Percentiles rank a stretch among this genome's conserved stretches.
Conservation (phyloP, 64 coral and sea anemone genomes). For the Astreopora myriophthalma region DNA sequence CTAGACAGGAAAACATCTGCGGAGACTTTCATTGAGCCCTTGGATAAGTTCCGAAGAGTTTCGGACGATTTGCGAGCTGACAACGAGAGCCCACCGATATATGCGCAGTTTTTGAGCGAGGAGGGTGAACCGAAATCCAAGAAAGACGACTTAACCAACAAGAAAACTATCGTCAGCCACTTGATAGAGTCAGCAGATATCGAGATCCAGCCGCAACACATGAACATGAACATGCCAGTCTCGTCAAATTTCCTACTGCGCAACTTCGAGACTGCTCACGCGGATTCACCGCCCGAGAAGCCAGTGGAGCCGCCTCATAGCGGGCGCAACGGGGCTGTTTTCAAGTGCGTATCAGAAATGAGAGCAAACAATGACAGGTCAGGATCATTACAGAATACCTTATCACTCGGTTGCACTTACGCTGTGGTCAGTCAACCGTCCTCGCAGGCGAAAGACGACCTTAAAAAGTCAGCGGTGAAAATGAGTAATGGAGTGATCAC, state of each 20-base stretch:
- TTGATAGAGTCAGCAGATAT: neutral
- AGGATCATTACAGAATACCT: slow-evolving; percentile 32
- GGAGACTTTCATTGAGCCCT: neutral
- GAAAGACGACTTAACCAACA: neutral
- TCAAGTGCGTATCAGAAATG: slow-evolving; percentile 10
- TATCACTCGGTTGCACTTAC: slow-evolving; percentile 61
- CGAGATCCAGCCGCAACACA: neutral
- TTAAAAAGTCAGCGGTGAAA: neutral
- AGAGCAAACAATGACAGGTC: slow-evolving; percentile 44
- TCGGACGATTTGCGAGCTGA: neutral
- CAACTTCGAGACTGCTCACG: neutral
- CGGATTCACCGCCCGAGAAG: neutral
- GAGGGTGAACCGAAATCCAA: neutral
- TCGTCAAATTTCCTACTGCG: slow-evolving; percentile 5
- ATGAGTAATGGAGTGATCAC: slow-evolving; percentile 5
- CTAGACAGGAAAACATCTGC: neutral
- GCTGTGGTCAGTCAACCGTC: slow-evolving; percentile 53
- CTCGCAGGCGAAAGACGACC: neutral
- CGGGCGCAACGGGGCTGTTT: neutral
- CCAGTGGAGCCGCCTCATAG: neutral
- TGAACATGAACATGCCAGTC: neutral
- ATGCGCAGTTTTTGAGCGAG: neutral
- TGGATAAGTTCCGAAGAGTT: neutral
- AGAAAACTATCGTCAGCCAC: neutral
- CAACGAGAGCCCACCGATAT: neutral